Evolutionary conservation across 2,113 vertebrate species (phyloP).

Genomic region (Ondatra zibethicus): DNA sequence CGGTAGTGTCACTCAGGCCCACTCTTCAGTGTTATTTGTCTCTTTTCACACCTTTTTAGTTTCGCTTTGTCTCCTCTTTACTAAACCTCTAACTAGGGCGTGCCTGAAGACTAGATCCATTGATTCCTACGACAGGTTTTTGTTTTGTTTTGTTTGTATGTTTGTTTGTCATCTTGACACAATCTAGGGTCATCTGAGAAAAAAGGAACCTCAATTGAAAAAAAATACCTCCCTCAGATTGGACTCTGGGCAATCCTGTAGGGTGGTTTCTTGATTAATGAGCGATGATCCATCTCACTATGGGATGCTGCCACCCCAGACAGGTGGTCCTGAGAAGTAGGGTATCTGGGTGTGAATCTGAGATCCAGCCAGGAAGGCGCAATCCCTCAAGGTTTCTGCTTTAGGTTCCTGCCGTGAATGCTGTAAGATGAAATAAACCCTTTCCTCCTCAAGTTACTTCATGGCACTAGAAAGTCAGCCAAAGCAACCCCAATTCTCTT

Average conservation of each 20-base stretch:
- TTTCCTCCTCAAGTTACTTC: neutral
- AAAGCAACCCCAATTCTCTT: neutral
- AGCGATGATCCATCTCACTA: neutral
- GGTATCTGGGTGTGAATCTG: neutral
- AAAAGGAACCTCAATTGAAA: neutral
- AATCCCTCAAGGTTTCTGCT: no score
- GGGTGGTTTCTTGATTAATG: neutral
- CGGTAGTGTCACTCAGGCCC: neutral
- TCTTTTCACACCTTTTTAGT: constrained; percentile 27
- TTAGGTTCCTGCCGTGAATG: neutral
- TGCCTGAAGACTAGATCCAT: neutral
- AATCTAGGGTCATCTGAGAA: neutral
- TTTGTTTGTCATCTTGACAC: neutral
- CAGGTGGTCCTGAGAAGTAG: neutral
- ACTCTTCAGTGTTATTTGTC: neutral
- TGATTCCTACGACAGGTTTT: neutral
- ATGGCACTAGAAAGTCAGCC: neutral
- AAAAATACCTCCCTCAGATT: neutral
- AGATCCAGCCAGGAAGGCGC: neutral
- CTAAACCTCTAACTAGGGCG: constrained; percentile 28
- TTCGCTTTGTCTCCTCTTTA: constrained; percentile 41
- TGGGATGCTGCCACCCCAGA: no score
- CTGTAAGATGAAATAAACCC: neutral
- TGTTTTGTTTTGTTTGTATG: neutral
- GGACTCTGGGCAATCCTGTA: neutral